Evolutionary conservation across 2,113 vertebrate species (phyloP).

Genomic region (Malurus alboscapulatus): DNA sequence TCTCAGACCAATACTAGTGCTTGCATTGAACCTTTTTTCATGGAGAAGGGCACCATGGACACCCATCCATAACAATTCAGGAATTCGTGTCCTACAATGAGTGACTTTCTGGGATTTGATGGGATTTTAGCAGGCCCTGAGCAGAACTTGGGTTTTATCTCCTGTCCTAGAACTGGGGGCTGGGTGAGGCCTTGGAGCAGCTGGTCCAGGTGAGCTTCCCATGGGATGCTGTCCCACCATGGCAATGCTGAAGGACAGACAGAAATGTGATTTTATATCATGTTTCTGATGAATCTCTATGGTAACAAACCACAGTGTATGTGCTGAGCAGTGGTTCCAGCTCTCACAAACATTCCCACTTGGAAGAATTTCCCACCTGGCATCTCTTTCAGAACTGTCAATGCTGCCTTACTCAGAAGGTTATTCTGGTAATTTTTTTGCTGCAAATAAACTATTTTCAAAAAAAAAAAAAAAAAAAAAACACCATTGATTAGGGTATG

Average conservation of each 20-base stretch:
- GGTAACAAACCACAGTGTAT: not conserved
- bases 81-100: not conserved
- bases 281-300: not conserved
- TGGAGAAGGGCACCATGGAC: not conserved
- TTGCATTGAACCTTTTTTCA: fast-evolving
- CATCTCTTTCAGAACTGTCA: not conserved
- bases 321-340: not conserved
- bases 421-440: not conserved
- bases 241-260: not conserved
- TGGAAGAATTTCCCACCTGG: not conserved
- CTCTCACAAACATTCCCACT: not conserved
- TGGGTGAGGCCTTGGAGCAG: not conserved
- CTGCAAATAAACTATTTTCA: no score
- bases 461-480: no score
- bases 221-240: not conserved
- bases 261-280: not conserved
- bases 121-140: not conserved
- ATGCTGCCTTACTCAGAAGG: not conserved
- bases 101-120: not conserved
- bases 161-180: not conserved
- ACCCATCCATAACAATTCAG: fast-evolving
- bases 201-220: not conserved
- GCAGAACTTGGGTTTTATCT: not conserved
- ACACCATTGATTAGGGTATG: no score
- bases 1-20: not conserved